phyloP scores from a whole-genome alignment of 92 coral and sea anemone species.

The Epizoanthus stellaris region DNA sequence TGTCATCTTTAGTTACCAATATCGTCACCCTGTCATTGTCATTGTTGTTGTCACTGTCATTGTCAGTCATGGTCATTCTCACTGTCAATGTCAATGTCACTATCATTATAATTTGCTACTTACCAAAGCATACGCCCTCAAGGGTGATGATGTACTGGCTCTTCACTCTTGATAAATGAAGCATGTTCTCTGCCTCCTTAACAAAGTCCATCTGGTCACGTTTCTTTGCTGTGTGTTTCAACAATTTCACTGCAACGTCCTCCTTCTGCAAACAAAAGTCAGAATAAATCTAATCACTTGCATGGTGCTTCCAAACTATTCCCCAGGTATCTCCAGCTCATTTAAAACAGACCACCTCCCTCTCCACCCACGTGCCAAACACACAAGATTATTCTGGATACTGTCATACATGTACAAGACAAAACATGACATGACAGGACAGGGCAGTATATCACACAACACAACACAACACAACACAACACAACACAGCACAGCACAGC shows the following conservation, averaged over 20 bases:
- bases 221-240: conserved; percentile 60
- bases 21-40: no score
- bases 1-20: no score
- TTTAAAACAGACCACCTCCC: no score
- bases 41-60: neutral
- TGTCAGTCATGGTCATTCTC: neutral
- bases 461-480: no score
- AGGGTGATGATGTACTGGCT: conserved; percentile 70
- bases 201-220: conserved; percentile 74
- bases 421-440: neutral
- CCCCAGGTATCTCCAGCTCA: no score
- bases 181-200: conserved; percentile 86
- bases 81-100: neutral
- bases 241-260: conserved; percentile 89
- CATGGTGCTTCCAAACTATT: neutral
- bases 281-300: no score
- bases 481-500: no score
- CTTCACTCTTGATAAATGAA: conserved; percentile 56
- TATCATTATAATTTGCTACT: neutral
- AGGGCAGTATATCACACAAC: no score
- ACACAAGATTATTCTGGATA: no score
- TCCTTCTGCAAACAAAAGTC: conserved; percentile 47
- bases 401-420: neutral
- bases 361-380: no score
- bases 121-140: conserved; percentile 79